These are phyloP conservation scores for Gallinago solitaria DNA, from an alignment of 2,797 vertebrate species.

Conservation along the genomic window DNA sequence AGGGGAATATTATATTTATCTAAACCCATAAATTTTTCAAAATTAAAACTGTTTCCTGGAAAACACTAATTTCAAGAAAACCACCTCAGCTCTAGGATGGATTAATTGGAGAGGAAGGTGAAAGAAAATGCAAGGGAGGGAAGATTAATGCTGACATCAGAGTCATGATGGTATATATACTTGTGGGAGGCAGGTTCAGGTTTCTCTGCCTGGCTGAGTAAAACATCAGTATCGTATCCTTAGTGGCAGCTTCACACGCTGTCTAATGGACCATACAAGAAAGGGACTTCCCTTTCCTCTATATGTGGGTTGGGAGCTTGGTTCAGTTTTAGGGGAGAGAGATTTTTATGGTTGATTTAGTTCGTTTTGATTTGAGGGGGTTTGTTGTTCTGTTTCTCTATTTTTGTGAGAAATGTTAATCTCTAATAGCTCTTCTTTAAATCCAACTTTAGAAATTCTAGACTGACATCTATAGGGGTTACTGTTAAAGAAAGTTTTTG, in stretches of 20 bases:
- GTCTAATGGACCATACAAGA: neutral
- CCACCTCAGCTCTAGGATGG: neutral
- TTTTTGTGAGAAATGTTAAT: neutral
- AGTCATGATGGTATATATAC: neutral
- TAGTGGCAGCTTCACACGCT: neutral
- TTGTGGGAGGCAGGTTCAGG: neutral
- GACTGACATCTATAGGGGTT: neutral
- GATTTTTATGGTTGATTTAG: rapidly evolving
- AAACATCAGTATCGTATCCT: neutral
- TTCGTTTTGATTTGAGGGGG: neutral
- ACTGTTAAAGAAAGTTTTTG: neutral
- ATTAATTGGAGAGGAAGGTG: neutral
- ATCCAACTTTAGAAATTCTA: neutral
- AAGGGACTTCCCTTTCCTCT: neutral
- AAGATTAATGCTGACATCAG: neutral
- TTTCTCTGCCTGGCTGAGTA: neutral
- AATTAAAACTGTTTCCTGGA: neutral
- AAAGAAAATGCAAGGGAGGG: neutral
- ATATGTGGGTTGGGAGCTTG: neutral
- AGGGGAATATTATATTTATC: neutral
- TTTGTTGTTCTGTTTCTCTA: neutral
- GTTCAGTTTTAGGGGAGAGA: neutral
- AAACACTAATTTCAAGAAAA: neutral
- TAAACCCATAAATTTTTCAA: neutral
- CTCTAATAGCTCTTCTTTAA: neutral